Percentiles rank a stretch among this genome's conserved stretches.
phyloP scores from a whole-genome alignment of 1,140 invertebrate genomes.

The Vollenhovia emeryi region DNA sequence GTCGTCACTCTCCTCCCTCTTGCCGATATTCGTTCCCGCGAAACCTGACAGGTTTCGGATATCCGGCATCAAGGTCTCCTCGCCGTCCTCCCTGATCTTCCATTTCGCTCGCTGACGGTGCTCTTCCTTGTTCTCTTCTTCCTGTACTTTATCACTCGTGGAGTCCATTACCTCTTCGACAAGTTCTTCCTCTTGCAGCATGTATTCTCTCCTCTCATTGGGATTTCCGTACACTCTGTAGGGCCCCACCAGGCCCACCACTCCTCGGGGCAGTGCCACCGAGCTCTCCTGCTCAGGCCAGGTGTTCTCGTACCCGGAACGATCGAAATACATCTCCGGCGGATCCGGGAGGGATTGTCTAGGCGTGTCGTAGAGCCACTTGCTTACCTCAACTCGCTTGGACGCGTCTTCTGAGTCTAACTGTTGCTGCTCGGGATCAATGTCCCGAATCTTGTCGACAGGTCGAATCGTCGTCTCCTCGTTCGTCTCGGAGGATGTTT shows the following conservation, averaged over 20 bases:
- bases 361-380: conserved; percentile 72
- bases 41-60: conserved; percentile 51
- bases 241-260: conserved; percentile 78
- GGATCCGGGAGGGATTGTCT: conserved; percentile 47
- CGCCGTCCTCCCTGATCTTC: conserved; percentile 74
- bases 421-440: conserved; percentile 1
- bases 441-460: neutral
- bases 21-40: neutral
- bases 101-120: conserved; percentile 71
- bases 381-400: conserved; percentile 69
- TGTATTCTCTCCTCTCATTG: conserved; percentile 74
- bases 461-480: conserved; percentile 12
- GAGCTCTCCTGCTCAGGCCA: conserved; percentile 41
- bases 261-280: conserved; percentile 71
- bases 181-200: conserved; percentile 79
- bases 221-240: conserved; percentile 75
- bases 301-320: neutral
- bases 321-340: conserved; percentile 21
- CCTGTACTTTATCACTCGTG: conserved; percentile 55
- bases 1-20: conserved; percentile 21
- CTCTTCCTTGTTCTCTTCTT: conserved; percentile 43
- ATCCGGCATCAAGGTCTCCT: conserved; percentile 69
- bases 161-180: conserved; percentile 75
- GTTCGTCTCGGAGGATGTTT: neutral
- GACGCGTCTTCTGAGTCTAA: conserved; percentile 50